Evolutionary conservation across 2,888 invertebrate genomes (phyloP).

Genomic region (Hirtodrosophila cameraria): DNA sequence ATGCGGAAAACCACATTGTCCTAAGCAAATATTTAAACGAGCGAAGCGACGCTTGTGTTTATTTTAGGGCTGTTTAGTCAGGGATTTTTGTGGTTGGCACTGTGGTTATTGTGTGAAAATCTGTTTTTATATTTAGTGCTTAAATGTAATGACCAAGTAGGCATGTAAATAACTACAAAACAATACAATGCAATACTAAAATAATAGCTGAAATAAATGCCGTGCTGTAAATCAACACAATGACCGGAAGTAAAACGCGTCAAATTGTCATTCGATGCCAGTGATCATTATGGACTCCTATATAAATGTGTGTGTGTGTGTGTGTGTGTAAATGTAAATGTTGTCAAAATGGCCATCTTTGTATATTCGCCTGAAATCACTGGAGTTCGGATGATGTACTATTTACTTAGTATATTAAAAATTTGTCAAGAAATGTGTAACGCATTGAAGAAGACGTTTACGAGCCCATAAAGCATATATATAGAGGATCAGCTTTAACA

Average conservation of each 20-base stretch:
- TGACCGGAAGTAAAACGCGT: slow-evolving; percentile 48
- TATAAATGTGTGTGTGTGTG: neutral
- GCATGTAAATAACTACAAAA: slow-evolving; percentile 61
- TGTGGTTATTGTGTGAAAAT: slow-evolving; percentile 71
- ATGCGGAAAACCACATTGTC: slow-evolving; percentile 56
- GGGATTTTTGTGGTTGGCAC: slow-evolving; percentile 64
- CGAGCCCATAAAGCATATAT: too few relatives aligned
- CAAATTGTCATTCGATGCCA: slow-evolving; percentile 23
- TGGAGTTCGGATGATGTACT: too few relatives aligned
- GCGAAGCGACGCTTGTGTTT: slow-evolving; percentile 53
- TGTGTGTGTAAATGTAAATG: neutral
- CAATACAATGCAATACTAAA: too few relatives aligned
- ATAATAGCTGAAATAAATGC: slow-evolving; percentile 42
- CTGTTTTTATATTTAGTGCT: slow-evolving; percentile 60
- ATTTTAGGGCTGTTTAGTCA: slow-evolving; percentile 55
- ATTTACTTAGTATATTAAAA: too few relatives aligned
- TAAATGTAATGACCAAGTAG: slow-evolving; percentile 63
- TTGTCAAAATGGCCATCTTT: slow-evolving; percentile 17
- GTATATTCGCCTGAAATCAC: too few relatives aligned
- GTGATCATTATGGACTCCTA: slow-evolving; percentile 13
- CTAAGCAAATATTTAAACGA: slow-evolving; percentile 70
- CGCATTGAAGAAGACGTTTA: too few relatives aligned
- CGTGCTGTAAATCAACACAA: slow-evolving; percentile 48
- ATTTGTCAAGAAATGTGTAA: too few relatives aligned
- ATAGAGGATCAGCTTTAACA: too few relatives aligned